phyloP scores from a whole-genome alignment of 2,113 vertebrate genomes.

The Larimichthys polyactis region DNA sequence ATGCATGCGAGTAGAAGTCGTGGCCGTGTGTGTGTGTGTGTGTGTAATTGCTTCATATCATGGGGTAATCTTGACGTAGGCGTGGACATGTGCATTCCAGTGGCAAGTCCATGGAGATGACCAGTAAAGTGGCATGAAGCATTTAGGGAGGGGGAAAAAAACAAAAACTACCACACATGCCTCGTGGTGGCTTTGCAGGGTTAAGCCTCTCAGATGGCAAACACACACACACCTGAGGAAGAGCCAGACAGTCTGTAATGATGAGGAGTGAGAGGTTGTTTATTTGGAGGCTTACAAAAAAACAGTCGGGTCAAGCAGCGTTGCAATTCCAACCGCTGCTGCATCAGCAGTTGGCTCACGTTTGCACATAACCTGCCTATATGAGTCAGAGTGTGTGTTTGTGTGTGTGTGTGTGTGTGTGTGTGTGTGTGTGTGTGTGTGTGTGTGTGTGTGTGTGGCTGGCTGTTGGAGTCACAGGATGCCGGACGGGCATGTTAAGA shows the following conservation, averaged over 20 bases:
- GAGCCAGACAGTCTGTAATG: constrained; percentile 21
- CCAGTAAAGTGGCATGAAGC: constrained; percentile 35
- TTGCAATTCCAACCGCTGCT: constrained; percentile 41
- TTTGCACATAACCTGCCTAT: constrained; percentile 25
- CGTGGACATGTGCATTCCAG: constrained; percentile 44
- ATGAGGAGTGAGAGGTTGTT: constrained; percentile 49
- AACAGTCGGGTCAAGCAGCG: constrained; percentile 31
- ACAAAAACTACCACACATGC: not conserved
- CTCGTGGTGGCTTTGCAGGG: not conserved
- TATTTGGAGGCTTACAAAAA: constrained; percentile 38
- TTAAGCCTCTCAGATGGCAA: not conserved
- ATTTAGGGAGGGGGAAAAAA: too few relatives aligned
- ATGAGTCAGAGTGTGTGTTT: constrained; percentile 3
- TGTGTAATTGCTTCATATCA: constrained; percentile 14
- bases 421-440: not conserved
- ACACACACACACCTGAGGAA: constrained; percentile 21
- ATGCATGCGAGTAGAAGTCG: constrained; percentile 8
- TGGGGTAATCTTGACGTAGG: constrained; percentile 40
- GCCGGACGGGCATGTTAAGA: constrained; percentile 5
- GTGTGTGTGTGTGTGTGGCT: not conserved
- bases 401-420: not conserved
- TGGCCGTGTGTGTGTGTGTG: not conserved
- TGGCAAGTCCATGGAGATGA: constrained; percentile 32
- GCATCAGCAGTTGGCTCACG: constrained; percentile 62
- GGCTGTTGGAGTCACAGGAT: not conserved